Conservation (phyloP, 2,888 invertebrate genomes). For the Oxystoma pomonae region DNA sequence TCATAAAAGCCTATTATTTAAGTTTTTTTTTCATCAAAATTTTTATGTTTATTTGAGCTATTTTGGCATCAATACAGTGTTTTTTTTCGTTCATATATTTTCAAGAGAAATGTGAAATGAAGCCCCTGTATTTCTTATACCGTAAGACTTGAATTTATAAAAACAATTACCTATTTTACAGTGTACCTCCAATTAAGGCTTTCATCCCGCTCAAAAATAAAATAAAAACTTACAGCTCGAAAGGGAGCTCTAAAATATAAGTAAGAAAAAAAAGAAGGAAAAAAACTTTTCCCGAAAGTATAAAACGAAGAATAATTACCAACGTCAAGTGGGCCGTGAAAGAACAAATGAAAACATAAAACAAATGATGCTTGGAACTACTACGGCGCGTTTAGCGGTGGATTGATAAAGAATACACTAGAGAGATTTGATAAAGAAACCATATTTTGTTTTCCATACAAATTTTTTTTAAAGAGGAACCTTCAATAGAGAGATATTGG, state of each 20-base stretch:
- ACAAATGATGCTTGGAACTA: constrained; percentile 41
- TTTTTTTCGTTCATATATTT: no score
- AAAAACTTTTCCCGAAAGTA: neutral
- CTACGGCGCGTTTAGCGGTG: constrained; percentile 33
- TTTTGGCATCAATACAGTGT: no score
- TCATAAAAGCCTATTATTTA: no score
- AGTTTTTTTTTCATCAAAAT: no score
- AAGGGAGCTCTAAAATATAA: neutral
- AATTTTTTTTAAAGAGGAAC: no score
- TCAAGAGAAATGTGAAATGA: no score
- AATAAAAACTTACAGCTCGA: neutral
- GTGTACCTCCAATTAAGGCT: constrained; percentile 46
- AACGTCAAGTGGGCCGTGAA: constrained; percentile 46
- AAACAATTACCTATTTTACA: constrained; percentile 44
- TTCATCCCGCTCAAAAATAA: constrained; percentile 18
- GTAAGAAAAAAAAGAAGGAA: neutral
- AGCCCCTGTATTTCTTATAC: no score
- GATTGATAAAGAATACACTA: constrained; percentile 34
- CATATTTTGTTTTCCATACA: no score
- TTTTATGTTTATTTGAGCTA: no score
- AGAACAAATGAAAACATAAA: constrained; percentile 48
- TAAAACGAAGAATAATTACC: constrained; percentile 45
- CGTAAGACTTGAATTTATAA: no score
- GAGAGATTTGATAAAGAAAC: neutral
- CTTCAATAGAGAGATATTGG: no score